A percentile compares a stretch with the other conserved stretches of the same genome.
phyloP scores from a whole-genome alignment of 2,113 vertebrate genomes.

The Nanorana parkeri region DNA sequence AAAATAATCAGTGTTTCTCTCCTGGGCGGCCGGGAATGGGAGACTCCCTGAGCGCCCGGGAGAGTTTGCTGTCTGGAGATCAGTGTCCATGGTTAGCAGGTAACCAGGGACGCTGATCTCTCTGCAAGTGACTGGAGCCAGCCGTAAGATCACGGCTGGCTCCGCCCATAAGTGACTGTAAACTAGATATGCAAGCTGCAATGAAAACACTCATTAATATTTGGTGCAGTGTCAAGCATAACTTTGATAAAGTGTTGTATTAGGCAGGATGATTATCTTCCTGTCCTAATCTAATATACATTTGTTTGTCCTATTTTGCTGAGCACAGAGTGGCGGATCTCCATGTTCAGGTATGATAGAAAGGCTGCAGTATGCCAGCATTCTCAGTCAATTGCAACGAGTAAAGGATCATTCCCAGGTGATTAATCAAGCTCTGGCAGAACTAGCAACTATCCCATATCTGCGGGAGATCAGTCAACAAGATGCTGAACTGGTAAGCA shows the following conservation, averaged over 20 bases:
- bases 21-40: too few relatives aligned
- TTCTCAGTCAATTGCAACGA: slow-evolving; percentile 68
- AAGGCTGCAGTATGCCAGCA: slow-evolving; percentile 73
- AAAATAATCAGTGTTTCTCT: too few relatives aligned
- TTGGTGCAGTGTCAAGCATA: neutral
- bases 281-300: slow-evolving; percentile 14
- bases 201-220: slow-evolving; percentile 12
- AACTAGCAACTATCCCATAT: slow-evolving; percentile 76
- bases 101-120: too few relatives aligned
- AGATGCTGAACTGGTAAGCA: slow-evolving; percentile 68
- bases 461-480: slow-evolving; percentile 72
- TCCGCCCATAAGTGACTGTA: slow-evolving; percentile 6
- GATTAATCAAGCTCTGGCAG: slow-evolving; percentile 77
- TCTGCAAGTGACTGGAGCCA: too few relatives aligned
- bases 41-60: too few relatives aligned
- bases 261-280: slow-evolving; percentile 8
- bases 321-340: slow-evolving; percentile 63
- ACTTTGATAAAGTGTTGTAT: slow-evolving; percentile 1
- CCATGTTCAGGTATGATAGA: slow-evolving; percentile 70
- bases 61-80: too few relatives aligned
- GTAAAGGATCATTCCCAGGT: slow-evolving; percentile 69
- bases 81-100: too few relatives aligned
- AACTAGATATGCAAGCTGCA: neutral
- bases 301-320: slow-evolving; percentile 58
- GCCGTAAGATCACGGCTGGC: too few relatives aligned